A percentile compares a stretch with the other conserved stretches of the same genome.
Conservation (phyloP, 1,140 invertebrate genomes). For the Zaprionus nigranus region DNA sequence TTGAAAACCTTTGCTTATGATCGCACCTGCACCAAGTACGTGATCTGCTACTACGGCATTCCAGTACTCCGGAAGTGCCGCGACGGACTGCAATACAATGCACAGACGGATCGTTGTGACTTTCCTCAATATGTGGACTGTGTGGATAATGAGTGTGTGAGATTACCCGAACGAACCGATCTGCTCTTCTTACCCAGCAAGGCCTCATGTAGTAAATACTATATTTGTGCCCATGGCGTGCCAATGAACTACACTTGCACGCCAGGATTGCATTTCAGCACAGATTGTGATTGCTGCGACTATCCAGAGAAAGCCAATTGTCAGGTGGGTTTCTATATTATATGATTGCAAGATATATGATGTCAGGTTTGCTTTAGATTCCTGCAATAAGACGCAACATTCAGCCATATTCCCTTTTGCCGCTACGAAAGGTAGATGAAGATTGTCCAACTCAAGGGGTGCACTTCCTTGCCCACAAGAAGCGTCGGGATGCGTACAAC, state of each 20-base stretch:
- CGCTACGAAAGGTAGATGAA: constrained; percentile 41
- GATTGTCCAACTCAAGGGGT: constrained; percentile 55
- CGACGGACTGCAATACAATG: constrained; percentile 73
- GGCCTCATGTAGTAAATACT: constrained; percentile 66
- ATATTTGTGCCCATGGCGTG: constrained; percentile 47
- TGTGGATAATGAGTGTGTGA: constrained; percentile 72
- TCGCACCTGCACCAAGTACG: constrained; percentile 78
- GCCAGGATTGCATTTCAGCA: constrained; percentile 62
- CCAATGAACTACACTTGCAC: constrained; percentile 52
- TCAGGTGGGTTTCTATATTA: constrained; percentile 37
- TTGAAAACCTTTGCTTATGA: constrained; percentile 65
- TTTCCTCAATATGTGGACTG: constrained; percentile 75
- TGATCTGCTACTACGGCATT: constrained; percentile 65
- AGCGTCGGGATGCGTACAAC: constrained; percentile 62
- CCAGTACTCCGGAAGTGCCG: constrained; percentile 68
- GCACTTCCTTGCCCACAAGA: constrained; percentile 61
- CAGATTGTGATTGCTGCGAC: constrained; percentile 68
- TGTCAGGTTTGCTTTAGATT: constrained; percentile 35
- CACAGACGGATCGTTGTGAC: constrained; percentile 73
- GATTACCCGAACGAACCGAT: constrained; percentile 54
- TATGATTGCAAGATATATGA: neutral
- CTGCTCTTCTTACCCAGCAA: constrained; percentile 68
- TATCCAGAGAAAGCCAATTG: constrained; percentile 57
- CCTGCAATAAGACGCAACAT: constrained; percentile 43
- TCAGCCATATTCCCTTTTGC: constrained; percentile 23